Evolutionary conservation across 2,113 vertebrate species (phyloP), one percentile per base, ranked within the genome.

Genomic region (Eublepharis macularius): DNA sequence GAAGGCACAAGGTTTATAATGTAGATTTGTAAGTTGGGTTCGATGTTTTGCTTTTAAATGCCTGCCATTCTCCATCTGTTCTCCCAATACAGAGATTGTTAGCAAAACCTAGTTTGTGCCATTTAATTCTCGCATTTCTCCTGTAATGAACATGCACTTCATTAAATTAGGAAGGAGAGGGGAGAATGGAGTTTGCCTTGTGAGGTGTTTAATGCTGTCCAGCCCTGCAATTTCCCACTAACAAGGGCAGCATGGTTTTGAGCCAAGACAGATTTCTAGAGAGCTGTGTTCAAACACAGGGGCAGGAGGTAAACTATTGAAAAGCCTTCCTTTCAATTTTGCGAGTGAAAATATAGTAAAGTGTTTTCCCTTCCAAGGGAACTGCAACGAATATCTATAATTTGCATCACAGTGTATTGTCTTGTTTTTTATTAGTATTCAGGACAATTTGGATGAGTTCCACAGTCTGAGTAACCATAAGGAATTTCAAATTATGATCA

Each of bases 41-140:
- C 91, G 60, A 92, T 94, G 91, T 92, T 91, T 94, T 1, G 0
- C 82, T 91, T 87, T 92, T 81, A 90, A 91, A 87, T 91, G 89
- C 86, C 89, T 89, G 79, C 86, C 83, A 75, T 93, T 95, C 89
- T 93, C 92, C 89, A 92, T 94, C 93, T 96, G 92, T 90, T 94
- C 80, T 92, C 85, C 68, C 80, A 65, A 91, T 75, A 85, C 72
- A 80, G 78, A 76, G 87, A 69, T 89, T 85, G 86, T 92, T 91
- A 91, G 86, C 47, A 79, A 76, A 76, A 36, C 86, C 94, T 65
- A 32, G 43, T 92, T 92, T 91, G 90, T 92, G 78, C 86, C 74
- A 43, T 84, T 95, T 89, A 87, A 89, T 93, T 88, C 85, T 79
- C 89, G 36, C 45, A 32, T 57, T 89, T 87, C 80, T 83, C 76